These are phyloP conservation scores for Musca vetustissima DNA, from an alignment of 1,140 invertebrate species.

Conservation along the genomic window DNA sequence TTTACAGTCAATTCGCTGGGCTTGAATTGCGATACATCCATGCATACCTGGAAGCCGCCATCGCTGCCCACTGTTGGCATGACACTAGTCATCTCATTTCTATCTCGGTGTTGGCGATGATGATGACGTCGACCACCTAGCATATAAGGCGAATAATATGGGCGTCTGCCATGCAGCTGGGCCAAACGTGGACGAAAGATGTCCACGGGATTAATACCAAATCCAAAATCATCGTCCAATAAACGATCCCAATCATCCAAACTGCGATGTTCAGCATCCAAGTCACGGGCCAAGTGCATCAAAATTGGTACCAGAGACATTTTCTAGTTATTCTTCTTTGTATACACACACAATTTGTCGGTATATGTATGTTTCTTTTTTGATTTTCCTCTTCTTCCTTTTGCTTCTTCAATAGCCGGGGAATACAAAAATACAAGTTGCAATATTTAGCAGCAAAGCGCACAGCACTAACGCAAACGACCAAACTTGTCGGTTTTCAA, in stretches of 20 bases:
- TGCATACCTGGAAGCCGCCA: slow-evolving; percentile 66
- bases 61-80: slow-evolving; percentile 58
- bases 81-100: slow-evolving; percentile 25
- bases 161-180: slow-evolving; percentile 21
- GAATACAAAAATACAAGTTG: not conserved
- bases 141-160: slow-evolving; percentile 13
- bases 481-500: too few species aligned
- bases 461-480: too few species aligned
- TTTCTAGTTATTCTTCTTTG: slow-evolving; percentile 20
- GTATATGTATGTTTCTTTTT: not conserved
- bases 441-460: too few species aligned
- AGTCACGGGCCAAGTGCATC: slow-evolving; percentile 41
- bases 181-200: slow-evolving; percentile 38
- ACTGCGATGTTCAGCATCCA: slow-evolving; percentile 34
- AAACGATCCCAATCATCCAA: slow-evolving; percentile 32
- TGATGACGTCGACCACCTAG: slow-evolving; percentile 1
- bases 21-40: slow-evolving; percentile 84
- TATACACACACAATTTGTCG: not conserved
- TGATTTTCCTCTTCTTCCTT: not conserved
- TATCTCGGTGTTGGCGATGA: not conserved
- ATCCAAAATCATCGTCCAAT: slow-evolving; percentile 50
- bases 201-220: slow-evolving; percentile 48
- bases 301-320: slow-evolving; percentile 51
- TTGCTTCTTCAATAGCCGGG: not conserved
- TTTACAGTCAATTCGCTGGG: slow-evolving; percentile 83